Evolutionary conservation across 2,888 invertebrate genomes (phyloP).

Genomic region (Eupithecia exiguata): DNA sequence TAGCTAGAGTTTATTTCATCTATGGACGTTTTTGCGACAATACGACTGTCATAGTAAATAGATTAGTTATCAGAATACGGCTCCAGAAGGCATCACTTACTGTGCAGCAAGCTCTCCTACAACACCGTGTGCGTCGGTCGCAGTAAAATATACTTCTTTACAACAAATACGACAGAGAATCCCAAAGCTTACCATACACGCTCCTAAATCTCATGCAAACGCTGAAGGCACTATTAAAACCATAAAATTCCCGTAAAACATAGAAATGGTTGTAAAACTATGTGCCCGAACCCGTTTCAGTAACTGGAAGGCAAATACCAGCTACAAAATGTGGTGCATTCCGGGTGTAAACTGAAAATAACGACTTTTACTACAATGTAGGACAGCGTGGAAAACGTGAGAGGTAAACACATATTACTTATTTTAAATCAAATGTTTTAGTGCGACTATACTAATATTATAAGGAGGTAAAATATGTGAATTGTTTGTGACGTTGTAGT

Average conservation of each 20-base stretch:
- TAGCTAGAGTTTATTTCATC: no score
- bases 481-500: no score
- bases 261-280: constrained; percentile 37
- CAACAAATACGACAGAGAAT: neutral
- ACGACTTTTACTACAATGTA: constrained; percentile 18
- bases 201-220: constrained; percentile 13
- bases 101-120: no score
- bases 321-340: constrained; percentile 43
- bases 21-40: no score
- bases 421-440: neutral
- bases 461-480: no score
- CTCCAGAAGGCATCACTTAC: no score
- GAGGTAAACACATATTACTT: neutral
- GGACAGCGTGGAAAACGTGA: neutral
- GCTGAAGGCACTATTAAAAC: constrained; percentile 23
- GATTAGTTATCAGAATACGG: no score
- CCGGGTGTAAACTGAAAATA: constrained; percentile 31
- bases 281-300: constrained; percentile 36
- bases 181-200: neutral
- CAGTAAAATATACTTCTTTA: neutral
- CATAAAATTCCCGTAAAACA: constrained; percentile 14
- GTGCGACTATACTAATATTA: no score
- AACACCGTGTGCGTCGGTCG: no score
- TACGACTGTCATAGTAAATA: no score
- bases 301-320: constrained; percentile 36